Conservation (phyloP, 2,888 invertebrate species). For the Plebejus argus region DNA sequence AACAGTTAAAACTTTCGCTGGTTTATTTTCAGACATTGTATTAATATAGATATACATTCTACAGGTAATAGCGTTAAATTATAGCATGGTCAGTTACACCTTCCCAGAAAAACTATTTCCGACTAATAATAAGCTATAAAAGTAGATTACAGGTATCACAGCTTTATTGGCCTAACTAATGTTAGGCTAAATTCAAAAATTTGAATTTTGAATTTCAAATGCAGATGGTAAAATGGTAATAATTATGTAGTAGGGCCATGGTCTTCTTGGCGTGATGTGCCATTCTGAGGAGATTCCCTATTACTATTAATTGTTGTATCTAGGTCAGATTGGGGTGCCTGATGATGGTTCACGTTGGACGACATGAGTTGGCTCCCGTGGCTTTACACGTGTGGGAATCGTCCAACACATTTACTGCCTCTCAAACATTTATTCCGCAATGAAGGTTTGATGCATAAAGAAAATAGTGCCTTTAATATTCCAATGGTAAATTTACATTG, state of each 20-base stretch:
- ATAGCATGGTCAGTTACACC: neutral
- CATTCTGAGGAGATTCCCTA: neutral
- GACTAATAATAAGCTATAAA: neutral
- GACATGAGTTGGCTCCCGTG: conserved; percentile 1
- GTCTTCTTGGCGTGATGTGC: neutral
- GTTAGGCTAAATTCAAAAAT: neutral
- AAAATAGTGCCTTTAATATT: conserved; percentile 4
- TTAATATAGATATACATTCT: neutral
- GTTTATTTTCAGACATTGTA: neutral
- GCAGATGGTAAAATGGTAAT: neutral
- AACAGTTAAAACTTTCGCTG: neutral
- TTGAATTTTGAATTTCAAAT: neutral
- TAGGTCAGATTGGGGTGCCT: neutral
- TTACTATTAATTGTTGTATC: conserved; percentile 27
- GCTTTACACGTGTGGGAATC: neutral
- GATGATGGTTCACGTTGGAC: conserved; percentile 19
- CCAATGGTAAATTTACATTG: conserved; percentile 1
- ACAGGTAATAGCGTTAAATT: neutral
- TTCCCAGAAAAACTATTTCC: neutral
- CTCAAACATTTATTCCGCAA: conserved; percentile 19
- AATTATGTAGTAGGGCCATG: neutral
- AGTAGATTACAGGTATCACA: neutral
- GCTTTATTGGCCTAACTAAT: neutral
- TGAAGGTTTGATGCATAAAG: conserved; percentile 10
- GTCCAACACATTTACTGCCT: neutral